Conservation (phyloP, 2,113 vertebrate species). For the Himantopus leucocephalus region DNA sequence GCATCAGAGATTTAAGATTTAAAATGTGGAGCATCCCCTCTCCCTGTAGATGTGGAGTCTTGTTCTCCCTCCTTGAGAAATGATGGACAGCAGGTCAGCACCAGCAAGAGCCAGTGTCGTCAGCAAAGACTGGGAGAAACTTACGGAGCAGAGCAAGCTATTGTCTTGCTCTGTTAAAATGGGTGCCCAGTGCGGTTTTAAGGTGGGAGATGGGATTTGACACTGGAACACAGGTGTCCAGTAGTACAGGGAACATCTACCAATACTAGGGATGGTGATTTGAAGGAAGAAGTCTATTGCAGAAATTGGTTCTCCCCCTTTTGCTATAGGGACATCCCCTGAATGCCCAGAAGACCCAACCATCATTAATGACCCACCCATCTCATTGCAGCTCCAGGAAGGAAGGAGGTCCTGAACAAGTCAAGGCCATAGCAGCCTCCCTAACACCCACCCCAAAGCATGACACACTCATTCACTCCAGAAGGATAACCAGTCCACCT, state of each 20-base stretch:
- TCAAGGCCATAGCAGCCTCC: background rate
- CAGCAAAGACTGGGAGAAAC: background rate
- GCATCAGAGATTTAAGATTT: background rate
- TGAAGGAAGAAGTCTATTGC: background rate
- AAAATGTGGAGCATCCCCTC: background rate
- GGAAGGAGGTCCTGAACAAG: background rate
- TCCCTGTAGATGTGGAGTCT: background rate
- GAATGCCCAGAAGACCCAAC: background rate
- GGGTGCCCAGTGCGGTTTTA: background rate
- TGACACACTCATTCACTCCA: background rate
- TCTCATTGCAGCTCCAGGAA: background rate
- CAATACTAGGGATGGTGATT: background rate
- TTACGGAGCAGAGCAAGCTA: background rate
- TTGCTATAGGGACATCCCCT: background rate
- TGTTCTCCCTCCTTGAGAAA: background rate
- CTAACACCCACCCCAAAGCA: background rate
- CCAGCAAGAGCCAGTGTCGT: background rate
- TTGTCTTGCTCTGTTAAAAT: background rate
- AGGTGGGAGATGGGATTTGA: background rate
- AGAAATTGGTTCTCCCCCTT: background rate
- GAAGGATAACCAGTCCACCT: background rate
- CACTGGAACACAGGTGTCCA: background rate
- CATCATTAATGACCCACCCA: background rate
- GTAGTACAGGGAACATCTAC: background rate
- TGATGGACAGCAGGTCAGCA: background rate